A percentile compares a stretch with the other conserved stretches of the same genome.
Conservation (phyloP, 1,140 invertebrate genomes). For the Hyles vespertilio region DNA sequence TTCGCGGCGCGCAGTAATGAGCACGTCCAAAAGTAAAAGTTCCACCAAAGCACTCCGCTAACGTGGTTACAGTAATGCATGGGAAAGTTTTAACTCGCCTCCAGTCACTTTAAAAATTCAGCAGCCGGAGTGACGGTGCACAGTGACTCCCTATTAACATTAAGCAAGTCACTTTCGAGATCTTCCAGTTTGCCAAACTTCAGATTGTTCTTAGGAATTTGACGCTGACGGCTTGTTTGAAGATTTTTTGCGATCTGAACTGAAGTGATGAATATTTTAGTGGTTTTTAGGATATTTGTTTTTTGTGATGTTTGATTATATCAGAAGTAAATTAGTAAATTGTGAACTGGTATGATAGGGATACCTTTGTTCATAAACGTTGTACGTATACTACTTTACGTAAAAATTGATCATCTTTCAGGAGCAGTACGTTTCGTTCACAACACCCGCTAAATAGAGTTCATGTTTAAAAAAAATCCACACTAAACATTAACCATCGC, state of each 20-base stretch:
- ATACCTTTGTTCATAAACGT: no score
- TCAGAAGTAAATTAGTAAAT: no score
- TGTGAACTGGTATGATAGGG: no score
- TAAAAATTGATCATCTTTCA: no score
- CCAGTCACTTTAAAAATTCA: slow-evolving; percentile 50
- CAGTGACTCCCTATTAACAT: slow-evolving; percentile 46
- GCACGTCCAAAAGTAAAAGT: slow-evolving; percentile 14
- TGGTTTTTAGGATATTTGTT: no score
- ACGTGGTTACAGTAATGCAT: slow-evolving; percentile 31
- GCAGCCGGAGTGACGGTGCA: slow-evolving; percentile 41
- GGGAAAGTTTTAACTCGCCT: slow-evolving; percentile 39
- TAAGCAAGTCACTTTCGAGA: slow-evolving; percentile 39
- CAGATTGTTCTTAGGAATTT: slow-evolving; percentile 33
- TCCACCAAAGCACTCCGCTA: slow-evolving; percentile 7
- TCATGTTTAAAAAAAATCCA: no score
- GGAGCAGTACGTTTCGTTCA: no score
- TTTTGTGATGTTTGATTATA: no score
- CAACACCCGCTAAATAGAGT: no score
- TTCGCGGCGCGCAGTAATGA: slow-evolving; percentile 5
- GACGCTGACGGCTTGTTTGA: slow-evolving; percentile 13
- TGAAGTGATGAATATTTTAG: no score
- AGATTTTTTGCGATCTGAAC: slow-evolving; percentile 4
- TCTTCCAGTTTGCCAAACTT: slow-evolving; percentile 33
- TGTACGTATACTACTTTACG: no score
- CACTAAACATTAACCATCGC: no score